Percentiles rank a stretch among this genome's conserved stretches.
Conservation (phyloP, 2,797 vertebrate genomes). For the Gila robusta region DNA sequence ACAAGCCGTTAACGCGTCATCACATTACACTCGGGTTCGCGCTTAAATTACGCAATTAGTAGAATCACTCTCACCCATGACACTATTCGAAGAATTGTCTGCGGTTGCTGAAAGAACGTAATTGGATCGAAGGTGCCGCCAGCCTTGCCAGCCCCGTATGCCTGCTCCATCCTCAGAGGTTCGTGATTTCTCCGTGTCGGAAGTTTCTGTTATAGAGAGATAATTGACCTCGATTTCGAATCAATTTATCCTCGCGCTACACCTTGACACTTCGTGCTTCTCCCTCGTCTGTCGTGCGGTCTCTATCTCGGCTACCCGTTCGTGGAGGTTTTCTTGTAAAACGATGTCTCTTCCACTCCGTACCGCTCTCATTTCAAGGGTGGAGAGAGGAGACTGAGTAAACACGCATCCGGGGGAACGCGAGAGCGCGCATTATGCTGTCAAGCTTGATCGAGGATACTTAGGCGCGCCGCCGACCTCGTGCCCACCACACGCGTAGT, state of each 20-base stretch:
- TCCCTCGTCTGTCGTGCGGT: neutral
- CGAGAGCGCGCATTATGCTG: slow-evolving; percentile 53
- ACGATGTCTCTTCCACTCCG: slow-evolving; percentile 27
- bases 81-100: slow-evolving; percentile 60
- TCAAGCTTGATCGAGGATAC: slow-evolving; percentile 47
- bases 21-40: slow-evolving; percentile 4
- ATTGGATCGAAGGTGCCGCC: slow-evolving; percentile 64
- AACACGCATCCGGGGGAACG: slow-evolving; percentile 50
- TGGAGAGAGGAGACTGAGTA: slow-evolving; percentile 49
- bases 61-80: slow-evolving; percentile 61
- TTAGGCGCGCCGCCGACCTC: slow-evolving; percentile 31
- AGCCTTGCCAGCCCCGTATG: slow-evolving; percentile 66
- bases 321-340: neutral
- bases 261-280: slow-evolving; percentile 11
- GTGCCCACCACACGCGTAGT: neutral
- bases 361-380: slow-evolving; percentile 45
- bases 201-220: slow-evolving; percentile 15
- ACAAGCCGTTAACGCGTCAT: neutral
- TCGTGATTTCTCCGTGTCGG: slow-evolving; percentile 38
- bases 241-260: slow-evolving; percentile 13
- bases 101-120: slow-evolving; percentile 63
- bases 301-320: neutral
- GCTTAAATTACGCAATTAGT: slow-evolving; percentile 30
- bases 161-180: slow-evolving; percentile 63
- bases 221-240: slow-evolving; percentile 45